Evolutionary conservation across 1,140 invertebrate genomes (phyloP).

Genomic region (Chrysoperla carnea): DNA sequence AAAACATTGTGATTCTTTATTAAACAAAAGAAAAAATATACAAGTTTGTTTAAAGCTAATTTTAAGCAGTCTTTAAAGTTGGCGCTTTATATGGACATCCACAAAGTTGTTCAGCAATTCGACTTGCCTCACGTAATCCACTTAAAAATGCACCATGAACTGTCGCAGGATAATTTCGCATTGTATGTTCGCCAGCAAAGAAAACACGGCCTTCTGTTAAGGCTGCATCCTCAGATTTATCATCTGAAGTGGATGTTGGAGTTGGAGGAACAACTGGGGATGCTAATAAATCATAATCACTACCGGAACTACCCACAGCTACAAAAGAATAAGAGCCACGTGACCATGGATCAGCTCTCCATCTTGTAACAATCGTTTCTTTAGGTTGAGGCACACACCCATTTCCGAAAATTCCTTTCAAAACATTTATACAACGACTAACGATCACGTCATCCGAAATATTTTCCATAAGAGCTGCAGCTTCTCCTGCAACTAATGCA

Average conservation of each 20-base stretch:
- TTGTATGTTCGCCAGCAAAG: slow-evolving; percentile 95
- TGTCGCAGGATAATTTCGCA: slow-evolving; percentile 94
- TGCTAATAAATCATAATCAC: slow-evolving; percentile 90
- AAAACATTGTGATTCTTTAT: no score
- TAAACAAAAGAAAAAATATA: no score
- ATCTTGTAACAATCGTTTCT: slow-evolving; percentile 88
- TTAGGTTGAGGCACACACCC: slow-evolving; percentile 86
- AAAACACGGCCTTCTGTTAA: slow-evolving; percentile 48
- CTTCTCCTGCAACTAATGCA: slow-evolving; percentile 91
- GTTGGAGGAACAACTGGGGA: slow-evolving; percentile 59
- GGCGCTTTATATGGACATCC: slow-evolving; percentile 47
- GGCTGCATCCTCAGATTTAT: slow-evolving; percentile 20
- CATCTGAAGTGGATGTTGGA: slow-evolving; percentile 13
- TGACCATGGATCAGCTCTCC: slow-evolving; percentile 91
- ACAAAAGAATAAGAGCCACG: slow-evolving; percentile 95
- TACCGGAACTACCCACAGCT: slow-evolving; percentile 90
- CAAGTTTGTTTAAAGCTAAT: no score
- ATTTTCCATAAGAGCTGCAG: slow-evolving; percentile 93
- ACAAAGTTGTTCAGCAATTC: slow-evolving; percentile 81
- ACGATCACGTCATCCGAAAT: slow-evolving; percentile 96
- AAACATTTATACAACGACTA: slow-evolving; percentile 75
- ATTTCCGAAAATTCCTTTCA: slow-evolving; percentile 88
- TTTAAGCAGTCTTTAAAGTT: neutral
- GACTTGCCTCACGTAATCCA: slow-evolving; percentile 82
- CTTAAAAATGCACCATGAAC: slow-evolving; percentile 95